These are phyloP conservation scores for Anthonomus grandis DNA, from an alignment of 1,140 invertebrate genomes.

Conservation along the genomic window DNA sequence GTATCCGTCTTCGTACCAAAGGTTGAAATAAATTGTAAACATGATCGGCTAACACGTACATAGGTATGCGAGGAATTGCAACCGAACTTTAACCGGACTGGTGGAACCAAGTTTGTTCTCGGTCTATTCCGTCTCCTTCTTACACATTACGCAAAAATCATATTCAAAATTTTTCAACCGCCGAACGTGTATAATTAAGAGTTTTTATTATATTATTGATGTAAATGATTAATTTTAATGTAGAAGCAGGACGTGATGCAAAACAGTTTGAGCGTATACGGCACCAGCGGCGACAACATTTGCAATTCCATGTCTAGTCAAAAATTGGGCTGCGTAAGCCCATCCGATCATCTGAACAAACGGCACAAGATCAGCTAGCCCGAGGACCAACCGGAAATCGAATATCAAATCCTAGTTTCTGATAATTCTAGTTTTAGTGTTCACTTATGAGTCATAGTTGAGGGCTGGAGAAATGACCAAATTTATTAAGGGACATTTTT, in stretches of 20 bases:
- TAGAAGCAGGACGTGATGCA: slow-evolving; percentile 46
- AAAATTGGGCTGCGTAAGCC: slow-evolving; percentile 44
- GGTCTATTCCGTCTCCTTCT: too few species aligned
- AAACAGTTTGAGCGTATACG: slow-evolving; percentile 43
- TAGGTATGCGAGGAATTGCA: background rate
- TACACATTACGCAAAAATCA: too few species aligned
- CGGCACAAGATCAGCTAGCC: slow-evolving; percentile 48
- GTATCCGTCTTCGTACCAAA: too few species aligned
- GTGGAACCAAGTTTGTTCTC: background rate
- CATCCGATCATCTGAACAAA: slow-evolving; percentile 42
- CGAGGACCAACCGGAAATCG: slow-evolving; percentile 38
- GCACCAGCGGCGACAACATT: slow-evolving; percentile 31
- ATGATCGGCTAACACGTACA: too few species aligned
- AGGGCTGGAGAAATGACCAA: background rate
- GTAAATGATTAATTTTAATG: background rate
- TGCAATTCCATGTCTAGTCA: slow-evolving; percentile 35
- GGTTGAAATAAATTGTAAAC: too few species aligned
- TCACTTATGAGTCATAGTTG: slow-evolving; percentile 8
- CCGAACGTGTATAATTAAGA: background rate
- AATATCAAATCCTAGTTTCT: background rate
- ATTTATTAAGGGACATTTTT: too few species aligned
- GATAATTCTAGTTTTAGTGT: slow-evolving; percentile 19
- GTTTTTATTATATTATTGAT: background rate
- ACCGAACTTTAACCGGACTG: background rate
- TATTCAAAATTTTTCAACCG: too few species aligned